Conservation (phyloP, 2,113 vertebrate species). For the Sceloporus undulatus region DNA sequence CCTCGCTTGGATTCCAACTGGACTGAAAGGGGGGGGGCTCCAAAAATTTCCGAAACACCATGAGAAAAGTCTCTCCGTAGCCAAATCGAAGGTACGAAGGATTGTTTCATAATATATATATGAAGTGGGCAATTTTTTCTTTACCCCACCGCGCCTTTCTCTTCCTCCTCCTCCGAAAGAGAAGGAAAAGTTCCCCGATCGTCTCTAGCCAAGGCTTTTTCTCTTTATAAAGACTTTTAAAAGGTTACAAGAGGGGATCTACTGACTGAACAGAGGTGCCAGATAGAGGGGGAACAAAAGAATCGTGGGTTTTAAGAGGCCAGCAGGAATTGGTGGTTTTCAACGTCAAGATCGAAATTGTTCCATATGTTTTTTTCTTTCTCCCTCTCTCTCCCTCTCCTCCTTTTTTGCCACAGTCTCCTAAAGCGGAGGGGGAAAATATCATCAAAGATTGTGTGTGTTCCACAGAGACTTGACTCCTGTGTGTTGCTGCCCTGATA, state of each 20-base stretch:
- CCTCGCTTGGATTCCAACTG: conserved; percentile 2
- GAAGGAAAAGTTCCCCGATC: neutral
- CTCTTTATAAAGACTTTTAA: conserved; percentile 67
- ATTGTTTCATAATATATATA: too few species aligned
- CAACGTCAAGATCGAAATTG: conserved; percentile 80
- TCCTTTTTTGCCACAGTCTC: neutral
- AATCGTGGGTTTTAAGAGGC: conserved; percentile 74
- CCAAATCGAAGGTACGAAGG: neutral
- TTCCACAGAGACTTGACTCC: neutral
- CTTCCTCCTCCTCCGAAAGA: neutral
- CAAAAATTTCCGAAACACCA: conserved; percentile 27
- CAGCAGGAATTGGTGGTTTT: conserved; percentile 77
- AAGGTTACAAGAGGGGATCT: conserved; percentile 63
- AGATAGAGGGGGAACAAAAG: conserved; percentile 72
- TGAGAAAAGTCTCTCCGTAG: neutral
- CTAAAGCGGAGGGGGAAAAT: neutral
- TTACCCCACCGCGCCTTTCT: accelerated
- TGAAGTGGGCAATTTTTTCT: neutral
- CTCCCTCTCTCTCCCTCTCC: neutral
- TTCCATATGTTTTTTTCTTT: conserved; percentile 79
- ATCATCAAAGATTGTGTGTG: neutral
- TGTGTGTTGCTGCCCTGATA: neutral
- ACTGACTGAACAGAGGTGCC: conserved; percentile 71
- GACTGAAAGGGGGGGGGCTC: conserved; percentile 30
- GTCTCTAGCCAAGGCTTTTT: conserved; percentile 57